phyloP scores from a whole-genome alignment of 2,888 invertebrate species.

The Cecidostiba fungosa region DNA sequence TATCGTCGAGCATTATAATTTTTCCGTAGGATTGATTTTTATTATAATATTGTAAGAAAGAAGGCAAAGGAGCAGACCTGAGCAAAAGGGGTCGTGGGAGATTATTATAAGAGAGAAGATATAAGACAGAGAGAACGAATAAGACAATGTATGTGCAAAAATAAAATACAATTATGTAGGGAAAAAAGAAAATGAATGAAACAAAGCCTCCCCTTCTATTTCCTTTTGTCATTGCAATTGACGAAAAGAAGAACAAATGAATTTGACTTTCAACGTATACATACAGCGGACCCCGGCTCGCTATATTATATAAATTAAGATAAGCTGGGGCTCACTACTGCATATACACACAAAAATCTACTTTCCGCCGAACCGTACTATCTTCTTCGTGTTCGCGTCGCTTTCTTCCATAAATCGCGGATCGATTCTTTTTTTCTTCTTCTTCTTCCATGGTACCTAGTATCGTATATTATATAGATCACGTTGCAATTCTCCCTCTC shows the following conservation, averaged over 20 bases:
- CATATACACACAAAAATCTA: neutral
- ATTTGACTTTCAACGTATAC: conserved; percentile 62
- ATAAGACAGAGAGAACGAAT: conserved; percentile 34
- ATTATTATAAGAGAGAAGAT: conserved; percentile 42
- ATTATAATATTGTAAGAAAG: conserved; percentile 48
- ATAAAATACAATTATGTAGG: conserved; percentile 35
- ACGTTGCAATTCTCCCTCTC: neutral
- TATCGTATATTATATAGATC: neutral
- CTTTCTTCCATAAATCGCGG: conserved; percentile 30
- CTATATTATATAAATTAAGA: conserved; percentile 75
- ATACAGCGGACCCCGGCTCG: conserved; percentile 68
- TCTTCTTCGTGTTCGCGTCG: conserved; percentile 4
- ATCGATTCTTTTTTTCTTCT: conserved; percentile 3
- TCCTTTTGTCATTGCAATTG: neutral
- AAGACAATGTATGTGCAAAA: conserved; percentile 28
- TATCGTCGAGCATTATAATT: conserved; percentile 43
- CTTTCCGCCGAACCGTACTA: neutral
- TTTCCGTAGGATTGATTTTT: conserved; percentile 50
- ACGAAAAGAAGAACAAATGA: conserved; percentile 30
- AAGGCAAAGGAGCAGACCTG: neutral
- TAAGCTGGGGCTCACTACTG: conserved; percentile 66
- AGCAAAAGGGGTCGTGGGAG: neutral
- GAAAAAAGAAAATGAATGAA: neutral
- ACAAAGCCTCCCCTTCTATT: neutral
- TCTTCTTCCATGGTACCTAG: conserved; percentile 7